Conservation (phyloP, 2,113 vertebrate species). For the Ammospiza caudacuta region DNA sequence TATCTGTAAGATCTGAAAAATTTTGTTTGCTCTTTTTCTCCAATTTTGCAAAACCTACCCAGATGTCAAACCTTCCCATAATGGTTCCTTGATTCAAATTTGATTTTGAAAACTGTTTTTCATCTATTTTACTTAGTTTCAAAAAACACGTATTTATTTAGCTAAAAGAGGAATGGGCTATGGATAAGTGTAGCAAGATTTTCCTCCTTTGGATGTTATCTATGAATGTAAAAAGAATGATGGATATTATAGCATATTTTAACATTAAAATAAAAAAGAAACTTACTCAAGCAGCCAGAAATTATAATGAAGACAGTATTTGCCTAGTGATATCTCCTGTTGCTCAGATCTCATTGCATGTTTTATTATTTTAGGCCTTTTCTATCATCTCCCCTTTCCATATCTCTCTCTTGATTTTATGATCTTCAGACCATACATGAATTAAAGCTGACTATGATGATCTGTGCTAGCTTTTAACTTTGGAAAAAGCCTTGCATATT, state of each 20-base stretch:
- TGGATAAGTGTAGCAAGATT: background rate
- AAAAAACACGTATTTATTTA: background rate
- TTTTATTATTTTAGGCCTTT: background rate
- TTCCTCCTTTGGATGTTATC: background rate
- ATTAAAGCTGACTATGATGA: background rate
- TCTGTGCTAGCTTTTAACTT: background rate
- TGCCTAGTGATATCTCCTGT: background rate
- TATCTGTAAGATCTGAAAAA: background rate
- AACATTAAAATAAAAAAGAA: background rate
- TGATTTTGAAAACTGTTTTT: background rate
- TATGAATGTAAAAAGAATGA: background rate
- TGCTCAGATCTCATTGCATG: background rate
- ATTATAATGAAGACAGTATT: background rate
- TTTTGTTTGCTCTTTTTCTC: background rate
- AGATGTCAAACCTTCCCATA: background rate
- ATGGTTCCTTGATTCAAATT: background rate
- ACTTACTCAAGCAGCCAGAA: background rate
- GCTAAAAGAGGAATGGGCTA: background rate
- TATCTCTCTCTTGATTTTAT: background rate
- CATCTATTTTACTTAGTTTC: background rate
- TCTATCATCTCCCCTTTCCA: background rate
- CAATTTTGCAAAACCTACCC: background rate
- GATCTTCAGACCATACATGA: background rate
- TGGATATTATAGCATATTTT: background rate
- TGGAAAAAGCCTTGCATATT: background rate